Evolutionary conservation across 2,888 invertebrate genomes (phyloP), one percentile per base, ranked within the genome.

Genomic region (Aricia artaxerxes): DNA sequence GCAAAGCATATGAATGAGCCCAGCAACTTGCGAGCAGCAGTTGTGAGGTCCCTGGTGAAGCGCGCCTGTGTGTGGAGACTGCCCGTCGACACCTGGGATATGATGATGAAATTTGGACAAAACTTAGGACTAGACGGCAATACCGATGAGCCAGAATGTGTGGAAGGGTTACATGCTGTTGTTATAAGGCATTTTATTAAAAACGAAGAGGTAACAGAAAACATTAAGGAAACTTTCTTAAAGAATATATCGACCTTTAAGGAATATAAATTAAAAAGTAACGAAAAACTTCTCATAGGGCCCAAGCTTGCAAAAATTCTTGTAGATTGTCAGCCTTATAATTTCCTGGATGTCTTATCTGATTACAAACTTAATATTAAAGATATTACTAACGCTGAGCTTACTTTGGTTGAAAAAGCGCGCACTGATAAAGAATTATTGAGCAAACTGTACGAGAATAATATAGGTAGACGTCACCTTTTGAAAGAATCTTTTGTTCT

Each of bases 21-120:
- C 0, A 83, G 83, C 0, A 88, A 89, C 60, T 82, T 89, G 1
- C 87, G 91, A n/a, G 91, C 91, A 4, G 84, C 92, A 2, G 80
- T 92, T 11, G 82, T 91, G 0, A 86, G 93, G 69, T 92, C 92
- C 78, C 84, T 92, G n/a, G 89, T 89, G 1, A 90, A 89, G 80
- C 88, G 92, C 4, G 88, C 88, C 5, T 83, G 83, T 16, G 86
- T 84, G 13, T 93, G 93, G 93, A 88, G 91, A 11, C 80, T 89
- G n/a, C 84, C 89, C 5, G 82, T 83, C 4, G 83, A 83, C 5
- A 81, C 82, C 4, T 93, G 93, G 93, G 82, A 83, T 5, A 75
- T 85, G 64, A 79, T 92, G 24, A 49, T 91, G 24, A 81, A 86
- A 11, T 91, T 90, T 79, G 89, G 86, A 0, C 85, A 85, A 53